Conservation (phyloP, 2,797 vertebrate genomes). For the Australoheros facetus region DNA sequence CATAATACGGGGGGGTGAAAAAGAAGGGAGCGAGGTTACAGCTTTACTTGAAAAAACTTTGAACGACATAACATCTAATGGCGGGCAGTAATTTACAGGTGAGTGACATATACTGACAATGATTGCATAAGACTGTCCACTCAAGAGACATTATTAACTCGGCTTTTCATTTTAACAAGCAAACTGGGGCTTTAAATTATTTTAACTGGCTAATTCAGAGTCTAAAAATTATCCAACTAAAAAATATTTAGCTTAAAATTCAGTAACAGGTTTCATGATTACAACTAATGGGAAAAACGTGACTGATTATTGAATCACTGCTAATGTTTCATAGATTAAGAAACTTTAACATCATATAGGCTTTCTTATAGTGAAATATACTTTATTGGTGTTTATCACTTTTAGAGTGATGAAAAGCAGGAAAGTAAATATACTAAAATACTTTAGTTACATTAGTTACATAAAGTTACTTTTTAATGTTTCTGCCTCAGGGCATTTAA, state of each 20-base stretch:
- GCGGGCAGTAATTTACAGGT: slow-evolving; percentile 74
- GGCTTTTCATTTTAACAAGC: background rate
- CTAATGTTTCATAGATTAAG: background rate
- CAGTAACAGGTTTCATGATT: too few relatives aligned
- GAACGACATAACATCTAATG: slow-evolving; percentile 41
- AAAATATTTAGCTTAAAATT: background rate
- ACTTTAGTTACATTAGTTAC: background rate
- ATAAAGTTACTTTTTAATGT: background rate
- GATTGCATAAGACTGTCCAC: slow-evolving; percentile 5
- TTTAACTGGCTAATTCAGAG: background rate
- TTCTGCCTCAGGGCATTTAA: background rate
- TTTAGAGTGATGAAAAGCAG: background rate
- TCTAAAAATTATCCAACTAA: background rate
- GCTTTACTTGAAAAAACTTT: background rate
- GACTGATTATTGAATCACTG: background rate
- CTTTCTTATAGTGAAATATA: background rate
- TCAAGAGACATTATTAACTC: background rate
- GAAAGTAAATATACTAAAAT: background rate
- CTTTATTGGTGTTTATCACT: background rate
- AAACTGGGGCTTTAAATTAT: background rate
- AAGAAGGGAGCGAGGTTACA: fast-evolving
- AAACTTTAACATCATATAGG: background rate
- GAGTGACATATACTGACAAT: slow-evolving; percentile 29
- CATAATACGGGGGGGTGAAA: background rate
- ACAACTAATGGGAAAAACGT: background rate